Base-by-base conservation (phyloP, 2,113 vertebrate genomes). In the Numenius arquata region DNA sequence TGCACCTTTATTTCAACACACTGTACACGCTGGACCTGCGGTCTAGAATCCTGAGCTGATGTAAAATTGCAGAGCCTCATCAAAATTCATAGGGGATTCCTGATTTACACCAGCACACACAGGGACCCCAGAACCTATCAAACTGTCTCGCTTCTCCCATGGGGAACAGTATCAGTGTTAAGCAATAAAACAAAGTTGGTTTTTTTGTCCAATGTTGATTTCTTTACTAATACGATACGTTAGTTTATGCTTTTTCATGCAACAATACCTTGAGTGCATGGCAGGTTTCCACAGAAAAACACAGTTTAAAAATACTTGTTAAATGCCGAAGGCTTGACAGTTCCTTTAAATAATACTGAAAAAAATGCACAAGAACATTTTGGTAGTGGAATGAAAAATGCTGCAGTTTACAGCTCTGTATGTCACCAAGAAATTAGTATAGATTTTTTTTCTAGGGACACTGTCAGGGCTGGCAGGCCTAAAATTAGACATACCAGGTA, bases 401-500 rank as follows among this genome's bases (percentile, higher is more conserved):
- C 85, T 91, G 89, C 94, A 83, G 94, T 96, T 96, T 94, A 96
- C 81, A 89, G 92, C 89, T 92, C 83, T 91, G 59, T 85, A 40
- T 92, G 95, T 95, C 93, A 92, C 89, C 0, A 12, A 97, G 96
- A 95, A 97, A 96, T 93, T 96, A 96, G 96, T 97, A 97, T 97
- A 97, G 96, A 97, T 97, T 97, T 97, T 95, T 93, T 96, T 96
- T 65, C 90, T 88, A 93, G 74, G 95, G 94, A 89, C 74, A 95
- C 91, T 96, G 97, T 92, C 96, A 97, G 85, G 80, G 88, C 88
- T 97, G 97, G 95, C 94, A 97, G 95, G 92, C 93, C 96, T 97
- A 97, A 96, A 97, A 97, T 97, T 96, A 97, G 93, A 96, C 94
- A 67, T 92, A 94, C 94, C 95, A 97, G 97, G 97, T 97, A 97